A percentile compares a stretch with the other conserved stretches of the same genome.
phyloP scores from a whole-genome alignment of 1,140 invertebrate genomes.

The Papilio glaucus region DNA sequence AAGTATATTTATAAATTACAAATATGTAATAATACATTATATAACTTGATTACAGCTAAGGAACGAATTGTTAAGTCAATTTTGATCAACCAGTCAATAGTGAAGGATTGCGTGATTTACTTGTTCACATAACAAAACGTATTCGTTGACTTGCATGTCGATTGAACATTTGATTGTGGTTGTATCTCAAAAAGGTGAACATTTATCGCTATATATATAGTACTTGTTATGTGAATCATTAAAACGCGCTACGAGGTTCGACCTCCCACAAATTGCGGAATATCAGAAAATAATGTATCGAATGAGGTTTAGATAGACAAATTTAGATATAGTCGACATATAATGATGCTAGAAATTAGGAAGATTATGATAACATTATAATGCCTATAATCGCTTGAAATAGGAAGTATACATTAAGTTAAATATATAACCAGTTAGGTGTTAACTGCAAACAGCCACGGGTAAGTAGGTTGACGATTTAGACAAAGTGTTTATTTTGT shows the following conservation, averaged over 20 bases:
- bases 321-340: constrained; percentile 67
- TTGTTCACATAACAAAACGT: constrained; percentile 3
- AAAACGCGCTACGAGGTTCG: constrained; percentile 50
- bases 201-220: not conserved
- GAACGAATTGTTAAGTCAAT: constrained; percentile 72
- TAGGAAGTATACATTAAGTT: constrained; percentile 57
- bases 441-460: constrained; percentile 50
- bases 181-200: constrained; percentile 8
- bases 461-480: not conserved
- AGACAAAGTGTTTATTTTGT: not conserved
- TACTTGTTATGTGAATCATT: constrained; percentile 15
- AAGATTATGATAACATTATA: constrained; percentile 53
- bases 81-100: constrained; percentile 68
- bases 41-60: constrained; percentile 65
- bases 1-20: constrained; percentile 63
- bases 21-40: constrained; percentile 54
- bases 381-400: constrained; percentile 68
- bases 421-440: constrained; percentile 62
- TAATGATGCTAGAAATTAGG: constrained; percentile 54
- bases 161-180: constrained; percentile 23
- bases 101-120: constrained; percentile 42
- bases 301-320: constrained; percentile 68
- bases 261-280: constrained; percentile 54
- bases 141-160: constrained; percentile 29
- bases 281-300: constrained; percentile 55